phyloP scores from a whole-genome alignment of 23 tunicate genomes.

The Corella eumyota region DNA sequence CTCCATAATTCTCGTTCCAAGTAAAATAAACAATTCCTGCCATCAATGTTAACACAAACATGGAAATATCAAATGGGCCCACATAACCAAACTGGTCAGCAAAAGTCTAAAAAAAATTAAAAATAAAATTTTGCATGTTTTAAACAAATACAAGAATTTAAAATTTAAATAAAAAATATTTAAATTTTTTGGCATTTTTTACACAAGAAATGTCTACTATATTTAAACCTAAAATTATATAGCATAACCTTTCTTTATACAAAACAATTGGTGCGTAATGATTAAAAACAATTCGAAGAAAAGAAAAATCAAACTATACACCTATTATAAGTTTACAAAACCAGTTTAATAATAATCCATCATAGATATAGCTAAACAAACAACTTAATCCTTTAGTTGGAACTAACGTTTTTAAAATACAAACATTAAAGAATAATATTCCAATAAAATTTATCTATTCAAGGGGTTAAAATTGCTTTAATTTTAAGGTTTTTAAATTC shows the following conservation, averaged over 20 bases:
- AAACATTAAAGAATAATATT: neutral
- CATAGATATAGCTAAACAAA: no score
- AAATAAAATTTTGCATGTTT: neutral
- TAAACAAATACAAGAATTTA: neutral
- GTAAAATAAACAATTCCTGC: neutral
- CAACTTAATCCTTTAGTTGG: no score
- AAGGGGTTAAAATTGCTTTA: no score
- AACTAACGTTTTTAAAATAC: no score
- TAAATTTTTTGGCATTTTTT: neutral
- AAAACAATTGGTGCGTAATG: no score
- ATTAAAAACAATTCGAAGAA: neutral
- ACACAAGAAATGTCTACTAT: neutral
- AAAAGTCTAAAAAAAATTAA: slow-evolving; percentile 3
- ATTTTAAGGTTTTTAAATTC: neutral
- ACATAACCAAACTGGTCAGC: slow-evolving; percentile 25
- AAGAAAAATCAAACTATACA: neutral
- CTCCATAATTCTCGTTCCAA: slow-evolving; percentile 62
- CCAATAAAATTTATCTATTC: neutral
- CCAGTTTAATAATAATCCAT: no score
- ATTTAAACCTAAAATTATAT: no score
- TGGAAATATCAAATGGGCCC: slow-evolving; percentile 43
- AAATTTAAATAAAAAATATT: neutral
- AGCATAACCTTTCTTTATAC: neutral
- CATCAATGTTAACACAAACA: slow-evolving; percentile 9
- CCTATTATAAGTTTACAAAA: no score